Base-by-base conservation (phyloP, 2,797 vertebrate genomes). In the Malurus leucopterus region DNA sequence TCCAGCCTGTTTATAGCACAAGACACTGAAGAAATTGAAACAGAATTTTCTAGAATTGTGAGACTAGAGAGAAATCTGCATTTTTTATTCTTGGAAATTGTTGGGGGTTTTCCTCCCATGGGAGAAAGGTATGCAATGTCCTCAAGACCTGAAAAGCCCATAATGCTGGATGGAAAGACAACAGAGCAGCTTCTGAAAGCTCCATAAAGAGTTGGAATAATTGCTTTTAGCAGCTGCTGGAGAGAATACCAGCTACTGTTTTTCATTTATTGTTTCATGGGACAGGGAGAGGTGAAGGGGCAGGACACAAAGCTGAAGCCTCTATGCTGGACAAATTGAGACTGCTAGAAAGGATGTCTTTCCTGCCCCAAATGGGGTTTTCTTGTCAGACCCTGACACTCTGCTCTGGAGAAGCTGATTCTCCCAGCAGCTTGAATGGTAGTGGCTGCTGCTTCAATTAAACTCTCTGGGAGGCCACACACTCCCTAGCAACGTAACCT, bases 201-300 rank as follows among this genome's bases (percentile, higher is more conserved):
- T 80, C 72, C 78, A 80, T 62, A 62, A 89, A 95, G 74, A 84
- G 30, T 7, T 63, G 77, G 71, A 91, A 91, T 84, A 94, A 93
- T 88, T 82, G 83, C 51, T 92, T 89, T 78, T 69, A 93, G 91
- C 71, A 94, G 89, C 77, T 77, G 68, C 23, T 54, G 58, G 51
- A 93, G 40, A 91, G 50, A 93, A 92, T 69, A 89, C 47, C 51
- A 89, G 74, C 54, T 41, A 51, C 32, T 84, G 76, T 93, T 95
- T 88, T 93, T 90, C 89, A 86, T 87, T 68, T 94, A 84, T 81
- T 88, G 83, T 93, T 95, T 79, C 92, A 86, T 26, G 65, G 89
- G 91, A 92, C 61, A 91, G 58, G 74, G 64, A 90, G 49, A 91
- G 91, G 93, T 86, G 85, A 95, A 94, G 75, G 91, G 89, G 76